phyloP scores from a whole-genome alignment of 1,140 invertebrate species.

The Drosophila parvula region DNA sequence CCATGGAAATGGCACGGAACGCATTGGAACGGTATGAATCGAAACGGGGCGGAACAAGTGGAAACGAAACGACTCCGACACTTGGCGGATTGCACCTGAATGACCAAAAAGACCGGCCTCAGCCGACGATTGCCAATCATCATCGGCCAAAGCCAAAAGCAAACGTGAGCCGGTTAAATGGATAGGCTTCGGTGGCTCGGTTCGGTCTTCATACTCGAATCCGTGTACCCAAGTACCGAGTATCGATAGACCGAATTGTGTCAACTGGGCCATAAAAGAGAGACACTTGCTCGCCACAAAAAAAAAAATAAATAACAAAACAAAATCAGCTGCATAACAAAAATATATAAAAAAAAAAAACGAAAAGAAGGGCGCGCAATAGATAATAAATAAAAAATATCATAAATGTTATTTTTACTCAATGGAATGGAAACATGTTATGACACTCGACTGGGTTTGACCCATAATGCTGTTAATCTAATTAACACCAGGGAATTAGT shows the following conservation, averaged over 20 bases:
- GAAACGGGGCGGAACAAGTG: constrained; percentile 28
- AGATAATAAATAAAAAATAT: constrained; percentile 11
- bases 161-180: constrained; percentile 36
- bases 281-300: not conserved
- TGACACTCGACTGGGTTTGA: not conserved
- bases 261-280: constrained; percentile 33
- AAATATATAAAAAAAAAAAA: not conserved
- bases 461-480: constrained; percentile 25
- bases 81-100: constrained; percentile 61
- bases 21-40: constrained; percentile 33
- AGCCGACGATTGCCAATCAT: constrained; percentile 66
- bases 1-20: constrained; percentile 56
- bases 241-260: constrained; percentile 28
- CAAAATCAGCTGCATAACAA: constrained; percentile 8
- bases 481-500: constrained; percentile 29
- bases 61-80: constrained; percentile 53
- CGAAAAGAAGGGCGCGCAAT: not conserved
- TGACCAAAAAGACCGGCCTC: constrained; percentile 4
- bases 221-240: not conserved
- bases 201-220: constrained; percentile 3
- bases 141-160: constrained; percentile 25
- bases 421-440: constrained; percentile 14
- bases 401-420: constrained; percentile 9
- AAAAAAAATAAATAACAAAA: not conserved
- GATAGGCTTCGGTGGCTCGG: constrained; percentile 41